Conservation (phyloP, 2,797 vertebrate species). For the Antrozous pallidus region DNA sequence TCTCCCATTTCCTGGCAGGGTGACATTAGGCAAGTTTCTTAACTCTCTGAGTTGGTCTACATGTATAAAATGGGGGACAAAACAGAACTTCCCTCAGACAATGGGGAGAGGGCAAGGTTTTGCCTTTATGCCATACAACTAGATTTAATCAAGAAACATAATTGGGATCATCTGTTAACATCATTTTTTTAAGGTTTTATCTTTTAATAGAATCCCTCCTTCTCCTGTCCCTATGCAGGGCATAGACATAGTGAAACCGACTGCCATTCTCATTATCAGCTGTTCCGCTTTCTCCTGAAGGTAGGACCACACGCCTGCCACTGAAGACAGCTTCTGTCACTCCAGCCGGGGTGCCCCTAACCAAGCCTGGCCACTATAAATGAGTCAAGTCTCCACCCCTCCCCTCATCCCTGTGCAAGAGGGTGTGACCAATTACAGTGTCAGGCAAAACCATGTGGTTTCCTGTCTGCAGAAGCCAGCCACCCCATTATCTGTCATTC, state of each 20-base stretch:
- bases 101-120: not conserved
- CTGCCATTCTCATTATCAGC: not conserved
- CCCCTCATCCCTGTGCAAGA: not conserved
- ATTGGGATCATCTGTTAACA: not conserved
- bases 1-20: not conserved
- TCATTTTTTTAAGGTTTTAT: not conserved
- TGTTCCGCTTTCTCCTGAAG: not conserved
- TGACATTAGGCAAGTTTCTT: not conserved
- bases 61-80: not conserved
- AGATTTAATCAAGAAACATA: slow-evolving; percentile 8
- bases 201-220: not conserved
- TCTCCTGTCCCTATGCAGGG: not conserved
- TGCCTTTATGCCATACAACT: not conserved
- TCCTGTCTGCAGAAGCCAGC: slow-evolving; percentile 19
- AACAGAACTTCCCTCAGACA: not conserved
- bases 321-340: not conserved
- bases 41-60: not conserved
- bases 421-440: not conserved
- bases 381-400: not conserved
- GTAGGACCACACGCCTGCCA: not conserved
- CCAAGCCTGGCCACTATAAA: not conserved
- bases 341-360: not conserved
- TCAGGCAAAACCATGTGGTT: not conserved
- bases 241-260: not conserved
- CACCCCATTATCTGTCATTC: not conserved